phyloP scores from a whole-genome alignment of 1,140 invertebrate genomes.

The Holotrichia oblita region DNA sequence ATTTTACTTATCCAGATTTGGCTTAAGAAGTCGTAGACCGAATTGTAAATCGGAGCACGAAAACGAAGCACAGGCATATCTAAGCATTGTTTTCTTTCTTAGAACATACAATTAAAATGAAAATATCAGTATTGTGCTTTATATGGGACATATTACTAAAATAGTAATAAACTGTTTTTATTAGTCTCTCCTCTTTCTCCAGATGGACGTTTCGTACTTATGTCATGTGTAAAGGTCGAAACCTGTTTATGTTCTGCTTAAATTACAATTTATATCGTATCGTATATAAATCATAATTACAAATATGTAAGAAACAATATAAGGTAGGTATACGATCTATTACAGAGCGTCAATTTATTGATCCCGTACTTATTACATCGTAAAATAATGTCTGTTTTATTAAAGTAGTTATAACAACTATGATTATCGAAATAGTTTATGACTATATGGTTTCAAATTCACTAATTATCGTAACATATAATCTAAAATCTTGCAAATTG shows the following conservation, averaged over 20 bases:
- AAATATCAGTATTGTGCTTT: constrained; percentile 45
- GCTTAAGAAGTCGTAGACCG: constrained; percentile 24
- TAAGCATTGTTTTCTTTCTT: constrained; percentile 45
- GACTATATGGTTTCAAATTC: no score
- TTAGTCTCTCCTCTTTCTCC: constrained; percentile 2
- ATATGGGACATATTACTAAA: constrained; percentile 44
- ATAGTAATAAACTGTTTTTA: constrained; percentile 43
- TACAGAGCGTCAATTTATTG: no score
- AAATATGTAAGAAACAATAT: neutral
- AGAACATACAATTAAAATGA: constrained; percentile 45
- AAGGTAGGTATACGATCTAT: neutral
- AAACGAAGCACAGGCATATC: constrained; percentile 40
- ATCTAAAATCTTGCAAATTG: no score
- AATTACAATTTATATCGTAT: constrained; percentile 13
- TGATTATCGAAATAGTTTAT: no score
- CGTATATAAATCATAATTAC: constrained; percentile 34
- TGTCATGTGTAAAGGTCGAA: neutral
- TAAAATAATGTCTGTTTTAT: no score
- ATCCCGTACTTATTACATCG: no score
- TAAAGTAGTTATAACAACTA: no score
- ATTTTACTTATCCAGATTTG: constrained; percentile 43
- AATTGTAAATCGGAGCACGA: constrained; percentile 44
- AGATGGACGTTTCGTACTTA: constrained; percentile 34
- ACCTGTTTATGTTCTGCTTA: constrained; percentile 10
- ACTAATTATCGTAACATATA: no score